A percentile compares a stretch with the other conserved stretches of the same genome.
Evolutionary conservation across 2,888 invertebrate genomes (phyloP).

Genomic region (Embidobia sp.): DNA sequence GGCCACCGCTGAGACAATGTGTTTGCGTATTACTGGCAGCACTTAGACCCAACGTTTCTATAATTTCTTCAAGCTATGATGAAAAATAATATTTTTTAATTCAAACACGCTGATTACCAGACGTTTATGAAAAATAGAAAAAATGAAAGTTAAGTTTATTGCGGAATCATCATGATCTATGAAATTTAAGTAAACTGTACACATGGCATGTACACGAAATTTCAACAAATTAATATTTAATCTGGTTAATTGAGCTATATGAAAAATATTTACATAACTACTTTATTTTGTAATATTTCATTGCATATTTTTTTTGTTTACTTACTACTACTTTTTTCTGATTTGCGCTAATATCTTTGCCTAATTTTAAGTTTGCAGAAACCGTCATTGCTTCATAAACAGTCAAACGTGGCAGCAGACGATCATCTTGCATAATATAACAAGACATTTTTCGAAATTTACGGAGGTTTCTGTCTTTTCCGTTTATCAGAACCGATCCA

Average conservation of each 20-base stretch:
- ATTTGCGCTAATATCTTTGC: constrained; percentile 87
- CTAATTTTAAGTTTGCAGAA: constrained; percentile 95
- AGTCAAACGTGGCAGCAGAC: constrained; percentile 93
- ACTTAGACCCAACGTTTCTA: constrained; percentile 91
- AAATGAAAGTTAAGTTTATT: background rate
- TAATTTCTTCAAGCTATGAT: constrained; percentile 86
- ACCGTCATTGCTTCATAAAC: constrained; percentile 96
- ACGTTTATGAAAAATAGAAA: too few relatives aligned
- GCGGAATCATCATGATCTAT: too few relatives aligned
- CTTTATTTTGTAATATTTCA: too few relatives aligned
- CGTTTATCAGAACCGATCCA: constrained; percentile 93
- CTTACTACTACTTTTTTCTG: constrained; percentile 90
- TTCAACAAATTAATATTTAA: too few relatives aligned
- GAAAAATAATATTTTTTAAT: too few relatives aligned
- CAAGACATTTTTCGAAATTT: constrained; percentile 96
- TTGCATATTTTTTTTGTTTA: too few relatives aligned
- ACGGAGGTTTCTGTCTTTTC: constrained; percentile 91
- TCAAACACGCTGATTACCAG: too few relatives aligned
- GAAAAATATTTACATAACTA: too few relatives aligned
- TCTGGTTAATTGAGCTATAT: too few relatives aligned
- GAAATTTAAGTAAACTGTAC: too few relatives aligned
- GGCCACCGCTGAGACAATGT: constrained; percentile 90
- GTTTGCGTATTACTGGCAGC: constrained; percentile 91
- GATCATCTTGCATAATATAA: constrained; percentile 98
- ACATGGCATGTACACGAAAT: too few relatives aligned